These are phyloP conservation scores for Tragelaphus eurycerus DNA, from an alignment of 2,797 vertebrate species.

Conservation along the genomic window DNA sequence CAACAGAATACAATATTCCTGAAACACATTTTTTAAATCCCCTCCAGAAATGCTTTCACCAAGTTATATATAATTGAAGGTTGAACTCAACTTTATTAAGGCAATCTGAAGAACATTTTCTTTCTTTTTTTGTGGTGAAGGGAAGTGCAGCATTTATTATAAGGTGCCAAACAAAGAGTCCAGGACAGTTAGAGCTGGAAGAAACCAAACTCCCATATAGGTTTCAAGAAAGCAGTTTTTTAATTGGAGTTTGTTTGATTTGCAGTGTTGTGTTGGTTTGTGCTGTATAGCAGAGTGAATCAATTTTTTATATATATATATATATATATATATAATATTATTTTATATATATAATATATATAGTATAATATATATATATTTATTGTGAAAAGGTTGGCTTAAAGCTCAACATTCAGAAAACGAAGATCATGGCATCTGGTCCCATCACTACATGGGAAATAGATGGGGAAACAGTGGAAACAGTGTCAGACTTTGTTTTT, in stretches of 20 bases:
- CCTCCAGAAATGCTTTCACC: slow-evolving; percentile 1
- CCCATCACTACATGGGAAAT: too few species aligned
- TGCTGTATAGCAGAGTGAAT: not conserved
- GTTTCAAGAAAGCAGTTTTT: not conserved
- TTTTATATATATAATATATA: too few species aligned
- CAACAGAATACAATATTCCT: not conserved
- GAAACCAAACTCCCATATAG: not conserved
- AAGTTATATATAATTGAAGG: not conserved
- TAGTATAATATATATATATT: not conserved
- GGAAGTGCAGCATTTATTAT: not conserved
- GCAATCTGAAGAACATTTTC: not conserved
- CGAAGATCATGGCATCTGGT: too few species aligned
- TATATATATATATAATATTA: too few species aligned
- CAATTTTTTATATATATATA: not conserved
- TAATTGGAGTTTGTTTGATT: not conserved
- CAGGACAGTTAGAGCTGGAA: not conserved
- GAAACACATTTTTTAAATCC: not conserved
- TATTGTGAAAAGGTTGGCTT: too few species aligned
- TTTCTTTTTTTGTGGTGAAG: not conserved
- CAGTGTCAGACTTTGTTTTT: too few species aligned
- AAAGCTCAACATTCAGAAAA: too few species aligned
- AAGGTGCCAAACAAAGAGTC: not conserved
- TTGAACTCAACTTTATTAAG: not conserved
- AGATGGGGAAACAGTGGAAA: too few species aligned
- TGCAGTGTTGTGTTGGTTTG: not conserved